Conservation (phyloP, 2,888 invertebrate genomes). For the Sphecodes monilicornis region DNA sequence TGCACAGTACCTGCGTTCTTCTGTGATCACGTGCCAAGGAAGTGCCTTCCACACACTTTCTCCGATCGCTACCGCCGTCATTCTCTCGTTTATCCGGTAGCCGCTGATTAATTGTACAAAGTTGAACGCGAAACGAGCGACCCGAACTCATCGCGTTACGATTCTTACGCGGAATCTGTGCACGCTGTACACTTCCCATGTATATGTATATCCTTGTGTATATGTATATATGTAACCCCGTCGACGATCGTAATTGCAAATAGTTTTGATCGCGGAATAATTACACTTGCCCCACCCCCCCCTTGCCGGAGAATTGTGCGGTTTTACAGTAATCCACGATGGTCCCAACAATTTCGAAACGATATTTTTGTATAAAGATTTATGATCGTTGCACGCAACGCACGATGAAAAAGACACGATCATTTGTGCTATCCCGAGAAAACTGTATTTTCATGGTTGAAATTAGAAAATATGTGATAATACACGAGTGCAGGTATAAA, state of each 20-base stretch:
- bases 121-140: not conserved
- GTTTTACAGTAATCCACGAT: conserved; percentile 38
- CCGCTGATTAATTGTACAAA: not conserved
- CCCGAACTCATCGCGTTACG: not conserved
- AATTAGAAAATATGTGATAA: conserved; percentile 76
- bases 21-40: conserved; percentile 48
- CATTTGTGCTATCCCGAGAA: conserved; percentile 63
- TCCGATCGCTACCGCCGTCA: not conserved
- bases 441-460: conserved; percentile 73
- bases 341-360: conserved; percentile 62
- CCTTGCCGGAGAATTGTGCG: conserved; percentile 1
- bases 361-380: conserved; percentile 77
- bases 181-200: not conserved
- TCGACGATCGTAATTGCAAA: conserved; percentile 15
- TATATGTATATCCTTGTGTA: conserved; percentile 8
- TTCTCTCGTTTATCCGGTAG: conserved; percentile 1
- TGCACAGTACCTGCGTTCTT: conserved; percentile 48
- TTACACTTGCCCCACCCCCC: not conserved
- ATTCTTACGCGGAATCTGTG: not conserved
- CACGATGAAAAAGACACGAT: conserved; percentile 26
- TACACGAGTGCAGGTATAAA: conserved; percentile 72
- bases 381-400: conserved; percentile 65
- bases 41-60: conserved; percentile 39
- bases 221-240: conserved; percentile 6
- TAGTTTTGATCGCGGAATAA: not conserved